A percentile compares a stretch with the other conserved stretches of the same genome.
Evolutionary conservation across 2,113 vertebrate genomes (phyloP).

Genomic region (Platysteira castanea): DNA sequence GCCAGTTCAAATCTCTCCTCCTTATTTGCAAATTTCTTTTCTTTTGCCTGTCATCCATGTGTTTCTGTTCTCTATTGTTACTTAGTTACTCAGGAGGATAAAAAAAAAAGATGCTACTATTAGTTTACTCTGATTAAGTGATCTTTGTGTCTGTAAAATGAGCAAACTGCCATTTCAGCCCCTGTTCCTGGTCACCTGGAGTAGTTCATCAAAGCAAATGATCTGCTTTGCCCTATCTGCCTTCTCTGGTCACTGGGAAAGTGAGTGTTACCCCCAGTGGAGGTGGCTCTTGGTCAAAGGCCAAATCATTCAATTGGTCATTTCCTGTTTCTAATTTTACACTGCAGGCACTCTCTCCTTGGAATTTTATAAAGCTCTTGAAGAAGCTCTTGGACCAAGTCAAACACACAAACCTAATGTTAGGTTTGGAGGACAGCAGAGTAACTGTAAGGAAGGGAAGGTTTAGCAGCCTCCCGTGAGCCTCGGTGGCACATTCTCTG

Average conservation of each 20-base stretch:
- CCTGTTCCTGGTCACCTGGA: neutral
- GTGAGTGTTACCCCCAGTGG: neutral
- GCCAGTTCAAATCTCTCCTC: neutral
- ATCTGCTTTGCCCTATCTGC: neutral
- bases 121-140: neutral
- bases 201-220: neutral
- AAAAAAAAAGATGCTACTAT: neutral
- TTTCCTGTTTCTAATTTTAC: conserved; percentile 52
- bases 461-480: neutral
- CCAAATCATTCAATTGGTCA: conserved; percentile 26
- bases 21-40: neutral
- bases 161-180: neutral
- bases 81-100: neutral
- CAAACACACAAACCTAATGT: neutral
- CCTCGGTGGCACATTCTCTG: neutral
- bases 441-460: neutral
- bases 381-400: neutral
- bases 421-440: neutral
- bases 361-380: neutral
- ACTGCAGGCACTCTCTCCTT: neutral
- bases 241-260: conserved; percentile 11
- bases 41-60: neutral
- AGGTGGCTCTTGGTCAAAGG: conserved; percentile 35
- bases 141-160: neutral
- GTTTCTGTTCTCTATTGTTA: neutral